These are phyloP conservation scores for Amazona guildingii DNA, from an alignment of 2,113 vertebrate species.

Conservation along the genomic window DNA sequence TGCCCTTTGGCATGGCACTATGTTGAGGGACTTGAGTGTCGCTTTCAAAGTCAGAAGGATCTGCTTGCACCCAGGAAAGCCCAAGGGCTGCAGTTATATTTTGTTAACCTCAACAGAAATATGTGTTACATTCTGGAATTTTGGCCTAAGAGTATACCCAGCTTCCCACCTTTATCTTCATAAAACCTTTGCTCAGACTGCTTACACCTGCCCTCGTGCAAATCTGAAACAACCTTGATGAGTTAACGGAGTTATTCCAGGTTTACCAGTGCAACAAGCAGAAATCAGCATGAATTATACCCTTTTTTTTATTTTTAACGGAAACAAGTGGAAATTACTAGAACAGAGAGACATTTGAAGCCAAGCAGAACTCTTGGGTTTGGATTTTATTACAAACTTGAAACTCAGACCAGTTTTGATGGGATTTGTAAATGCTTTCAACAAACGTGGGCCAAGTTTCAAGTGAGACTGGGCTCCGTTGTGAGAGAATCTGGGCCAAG, in stretches of 20 bases:
- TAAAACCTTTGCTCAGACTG: neutral
- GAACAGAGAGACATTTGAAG: slow-evolving; percentile 48
- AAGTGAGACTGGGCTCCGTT: slow-evolving; percentile 12
- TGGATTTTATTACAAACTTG: slow-evolving; percentile 56
- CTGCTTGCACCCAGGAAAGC: neutral
- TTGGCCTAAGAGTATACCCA: neutral
- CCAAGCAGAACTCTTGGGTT: slow-evolving; percentile 45
- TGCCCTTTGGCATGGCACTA: neutral
- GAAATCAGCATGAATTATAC: neutral
- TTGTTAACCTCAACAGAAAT: neutral
- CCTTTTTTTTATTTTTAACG: neutral
- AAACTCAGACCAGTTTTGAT: slow-evolving; percentile 45
- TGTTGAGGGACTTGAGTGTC: neutral
- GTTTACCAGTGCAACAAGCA: neutral
- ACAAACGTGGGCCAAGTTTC: slow-evolving; percentile 41
- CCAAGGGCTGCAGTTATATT: neutral
- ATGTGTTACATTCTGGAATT: neutral
- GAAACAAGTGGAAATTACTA: slow-evolving; percentile 54
- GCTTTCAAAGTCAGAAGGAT: accelerated
- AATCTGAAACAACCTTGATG: neutral
- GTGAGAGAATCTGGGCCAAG: slow-evolving; percentile 44
- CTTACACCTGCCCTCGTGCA: neutral
- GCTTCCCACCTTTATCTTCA: neutral
- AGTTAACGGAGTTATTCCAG: neutral
- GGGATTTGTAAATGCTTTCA: slow-evolving; percentile 49